A percentile compares a stretch with the other conserved stretches of the same genome.
Conservation (phyloP, 2,797 vertebrate genomes). For the Karalla daura region DNA sequence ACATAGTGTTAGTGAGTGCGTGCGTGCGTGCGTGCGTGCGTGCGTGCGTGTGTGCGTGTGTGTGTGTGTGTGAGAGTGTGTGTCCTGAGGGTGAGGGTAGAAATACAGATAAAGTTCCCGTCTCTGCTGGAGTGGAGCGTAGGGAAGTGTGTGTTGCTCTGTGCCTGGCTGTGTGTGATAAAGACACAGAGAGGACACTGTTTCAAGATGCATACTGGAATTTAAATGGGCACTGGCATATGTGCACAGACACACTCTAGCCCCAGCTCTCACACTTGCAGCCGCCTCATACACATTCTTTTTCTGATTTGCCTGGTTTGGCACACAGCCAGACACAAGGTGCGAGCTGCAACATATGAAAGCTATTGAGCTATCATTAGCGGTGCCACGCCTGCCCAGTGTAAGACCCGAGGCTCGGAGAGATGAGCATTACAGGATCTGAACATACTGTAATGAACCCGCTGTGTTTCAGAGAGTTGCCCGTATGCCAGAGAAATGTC, state of each 20-base stretch:
- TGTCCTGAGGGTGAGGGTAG: conserved; percentile 47
- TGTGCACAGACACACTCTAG: conserved; percentile 24
- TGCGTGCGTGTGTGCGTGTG: too few species aligned
- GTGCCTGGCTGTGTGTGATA: conserved; percentile 65
- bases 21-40: too few species aligned
- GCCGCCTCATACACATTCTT: conserved; percentile 36
- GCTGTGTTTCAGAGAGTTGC: conserved; percentile 67
- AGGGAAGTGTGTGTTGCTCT: conserved; percentile 21
- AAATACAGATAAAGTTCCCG: conserved; percentile 65
- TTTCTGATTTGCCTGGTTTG: conserved; percentile 48
- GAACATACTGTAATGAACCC: conserved; percentile 59
- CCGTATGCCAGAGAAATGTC: conserved; percentile 57
- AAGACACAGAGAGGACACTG: conserved; percentile 45
- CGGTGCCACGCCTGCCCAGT: conserved; percentile 52
- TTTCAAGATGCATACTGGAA: conserved; percentile 33
- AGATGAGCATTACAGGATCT: conserved; percentile 50
- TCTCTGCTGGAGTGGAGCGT: conserved; percentile 41
- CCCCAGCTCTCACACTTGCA: conserved; percentile 28
- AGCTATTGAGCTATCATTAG: conserved; percentile 76
- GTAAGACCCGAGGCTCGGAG: conserved; percentile 52
- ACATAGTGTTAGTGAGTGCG: too few species aligned
- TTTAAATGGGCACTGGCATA: conserved; percentile 39
- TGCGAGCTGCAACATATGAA: conserved; percentile 73
- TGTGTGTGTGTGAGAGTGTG: conserved; percentile 41
- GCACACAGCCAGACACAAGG: conserved; percentile 56